Conservation (phyloP, 2,888 invertebrate species). For the Desoria tigrina region DNA sequence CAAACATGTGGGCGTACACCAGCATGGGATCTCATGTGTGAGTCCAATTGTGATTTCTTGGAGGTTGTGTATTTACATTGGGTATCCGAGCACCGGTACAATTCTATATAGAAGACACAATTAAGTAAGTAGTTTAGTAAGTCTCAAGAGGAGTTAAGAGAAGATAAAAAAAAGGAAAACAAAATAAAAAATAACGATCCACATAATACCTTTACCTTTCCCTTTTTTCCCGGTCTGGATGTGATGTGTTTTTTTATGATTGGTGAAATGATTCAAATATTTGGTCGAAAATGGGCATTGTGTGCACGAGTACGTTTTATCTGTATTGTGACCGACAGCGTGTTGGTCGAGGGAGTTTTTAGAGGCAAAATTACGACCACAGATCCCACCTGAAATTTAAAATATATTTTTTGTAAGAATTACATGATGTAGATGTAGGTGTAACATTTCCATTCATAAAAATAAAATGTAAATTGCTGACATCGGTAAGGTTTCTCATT, state of each 20-base stretch:
- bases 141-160: background rate
- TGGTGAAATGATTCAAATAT: constrained; percentile 67
- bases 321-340: constrained; percentile 62
- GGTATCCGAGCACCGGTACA: constrained; percentile 62
- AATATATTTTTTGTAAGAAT: constrained; percentile 1
- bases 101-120: constrained; percentile 28
- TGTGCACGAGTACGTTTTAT: constrained; percentile 66
- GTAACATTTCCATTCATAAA: no score
- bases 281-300: constrained; percentile 70
- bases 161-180: background rate
- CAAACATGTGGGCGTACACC: constrained; percentile 63
- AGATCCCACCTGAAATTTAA: constrained; percentile 60
- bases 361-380: constrained; percentile 64
- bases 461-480: constrained; percentile 17
- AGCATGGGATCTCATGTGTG: constrained; percentile 67
- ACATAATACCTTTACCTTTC: constrained; percentile 28
- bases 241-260: constrained; percentile 67
- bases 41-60: constrained; percentile 66
- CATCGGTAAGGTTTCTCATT: constrained; percentile 52
- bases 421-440: no score
- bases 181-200: background rate
- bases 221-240: constrained; percentile 55
- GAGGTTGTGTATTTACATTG: constrained; percentile 67
- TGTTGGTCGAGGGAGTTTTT: constrained; percentile 66
- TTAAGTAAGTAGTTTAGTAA: background rate